phyloP scores from a whole-genome alignment of 2,888 invertebrate genomes.

The Hemistola chrysoprasaria region DNA sequence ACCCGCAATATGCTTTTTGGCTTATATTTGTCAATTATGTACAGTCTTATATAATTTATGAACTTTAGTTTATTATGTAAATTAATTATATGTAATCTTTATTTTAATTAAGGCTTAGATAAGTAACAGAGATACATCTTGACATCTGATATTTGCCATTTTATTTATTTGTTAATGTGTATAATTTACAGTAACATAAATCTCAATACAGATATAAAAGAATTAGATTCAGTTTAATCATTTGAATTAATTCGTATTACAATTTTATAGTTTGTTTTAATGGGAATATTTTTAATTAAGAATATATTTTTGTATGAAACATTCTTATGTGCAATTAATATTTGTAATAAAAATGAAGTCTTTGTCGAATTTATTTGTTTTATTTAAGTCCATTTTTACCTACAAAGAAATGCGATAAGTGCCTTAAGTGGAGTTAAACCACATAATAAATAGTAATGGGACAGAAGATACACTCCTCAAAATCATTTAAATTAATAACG shows the following conservation, averaged over 20 bases:
- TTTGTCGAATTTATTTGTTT: conserved; percentile 55
- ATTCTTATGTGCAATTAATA: conserved; percentile 79
- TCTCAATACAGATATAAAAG: neutral
- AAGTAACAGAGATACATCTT: conserved; percentile 41
- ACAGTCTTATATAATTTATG: conserved; percentile 25
- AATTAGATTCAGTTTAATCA: conserved; percentile 4
- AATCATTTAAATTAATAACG: no score
- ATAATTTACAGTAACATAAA: neutral
- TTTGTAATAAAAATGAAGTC: conserved; percentile 77
- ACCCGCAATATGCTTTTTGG: conserved; percentile 31
- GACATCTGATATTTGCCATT: conserved; percentile 61
- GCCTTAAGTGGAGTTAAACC: no score
- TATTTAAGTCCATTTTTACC: conserved; percentile 32
- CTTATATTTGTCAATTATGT: conserved; percentile 38
- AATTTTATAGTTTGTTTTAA: conserved; percentile 74
- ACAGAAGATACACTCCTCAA: no score
- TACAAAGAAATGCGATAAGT: no score
- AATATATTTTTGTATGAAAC: conserved; percentile 80
- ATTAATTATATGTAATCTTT: conserved; percentile 20
- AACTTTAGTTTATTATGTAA: conserved; percentile 34
- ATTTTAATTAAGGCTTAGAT: conserved; percentile 15
- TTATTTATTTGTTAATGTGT: conserved; percentile 24
- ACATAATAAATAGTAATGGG: no score
- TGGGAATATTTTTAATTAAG: conserved; percentile 75
- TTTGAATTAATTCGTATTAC: conserved; percentile 44